A percentile compares a stretch with the other conserved stretches of the same genome.
phyloP scores from a whole-genome alignment of 2,888 invertebrate species.

The Gastrophysa polygoni region DNA sequence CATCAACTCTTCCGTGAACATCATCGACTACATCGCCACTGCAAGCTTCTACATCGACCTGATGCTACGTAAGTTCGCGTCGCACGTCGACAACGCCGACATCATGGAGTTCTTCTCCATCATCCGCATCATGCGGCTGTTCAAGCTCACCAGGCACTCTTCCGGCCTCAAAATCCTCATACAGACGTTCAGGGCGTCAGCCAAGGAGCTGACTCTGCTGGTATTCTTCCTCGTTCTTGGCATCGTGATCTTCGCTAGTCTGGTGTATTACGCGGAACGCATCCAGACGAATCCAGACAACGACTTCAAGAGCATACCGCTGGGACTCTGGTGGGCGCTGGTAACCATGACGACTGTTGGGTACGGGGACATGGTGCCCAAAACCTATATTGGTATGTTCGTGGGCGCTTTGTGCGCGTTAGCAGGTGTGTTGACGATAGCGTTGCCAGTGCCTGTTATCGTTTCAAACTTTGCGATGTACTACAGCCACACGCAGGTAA shows the following conservation, averaged over 20 bases:
- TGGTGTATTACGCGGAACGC: constrained; percentile 97
- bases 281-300: constrained; percentile 91
- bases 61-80: constrained; percentile 85
- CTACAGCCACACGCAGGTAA: constrained; percentile 83
- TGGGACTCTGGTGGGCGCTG: constrained; percentile 98
- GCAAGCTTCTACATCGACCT: constrained; percentile 97
- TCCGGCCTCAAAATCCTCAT: constrained; percentile 98
- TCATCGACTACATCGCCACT: constrained; percentile 99
- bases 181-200: constrained; percentile 96
- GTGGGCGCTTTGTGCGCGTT: constrained; percentile 97
- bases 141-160: constrained; percentile 96
- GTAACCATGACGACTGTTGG: constrained; percentile 99
- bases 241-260: constrained; percentile 97
- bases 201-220: constrained; percentile 93
- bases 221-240: constrained; percentile 97
- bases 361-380: constrained; percentile 98
- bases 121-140: constrained; percentile 96
- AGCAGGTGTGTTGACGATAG: constrained; percentile 98
- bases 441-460: constrained; percentile 98
- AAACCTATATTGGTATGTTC: constrained; percentile 98
- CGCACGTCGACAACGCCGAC: constrained; percentile 91
- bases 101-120: constrained; percentile 98
- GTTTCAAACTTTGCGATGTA: constrained; percentile 99
- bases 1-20: constrained; percentile 92
- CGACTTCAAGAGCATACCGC: constrained; percentile 97